A percentile compares a stretch with the other conserved stretches of the same genome.
Conservation (phyloP, 2,797 vertebrate species). For the Notolepis coatsorum region DNA sequence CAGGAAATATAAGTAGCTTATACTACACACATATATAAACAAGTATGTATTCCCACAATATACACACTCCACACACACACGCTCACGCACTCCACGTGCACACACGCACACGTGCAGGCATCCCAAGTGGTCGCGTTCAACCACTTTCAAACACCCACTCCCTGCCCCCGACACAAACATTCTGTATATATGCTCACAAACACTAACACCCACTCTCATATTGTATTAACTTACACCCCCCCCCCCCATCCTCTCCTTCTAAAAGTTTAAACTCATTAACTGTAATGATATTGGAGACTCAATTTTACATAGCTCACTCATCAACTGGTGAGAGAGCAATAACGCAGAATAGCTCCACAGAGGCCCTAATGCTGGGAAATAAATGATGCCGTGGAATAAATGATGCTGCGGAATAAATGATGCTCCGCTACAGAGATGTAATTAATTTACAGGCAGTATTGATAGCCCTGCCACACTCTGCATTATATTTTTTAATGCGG, state of each 20-base stretch:
- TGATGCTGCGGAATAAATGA: conserved; percentile 97
- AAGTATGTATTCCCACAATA: no score
- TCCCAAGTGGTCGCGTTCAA: conserved; percentile 60
- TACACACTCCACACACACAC: background rate
- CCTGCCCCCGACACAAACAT: conserved; percentile 71
- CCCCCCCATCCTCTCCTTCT: conserved; percentile 48
- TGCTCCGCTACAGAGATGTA: conserved; percentile 98
- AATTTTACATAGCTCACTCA: conserved; percentile 97
- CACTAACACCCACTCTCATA: conserved; percentile 72
- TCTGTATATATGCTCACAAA: conserved; percentile 61
- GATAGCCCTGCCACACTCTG: conserved; percentile 98
- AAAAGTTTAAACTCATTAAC: conserved; percentile 96
- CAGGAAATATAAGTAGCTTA: no score
- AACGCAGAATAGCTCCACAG: conserved; percentile 97
- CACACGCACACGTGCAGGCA: conserved; percentile 27
- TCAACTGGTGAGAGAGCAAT: conserved; percentile 97
- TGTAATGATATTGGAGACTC: conserved; percentile 97
- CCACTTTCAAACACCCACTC: conserved; percentile 69
- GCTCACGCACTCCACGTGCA: background rate
- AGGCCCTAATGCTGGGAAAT: conserved; percentile 96
- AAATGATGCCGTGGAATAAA: conserved; percentile 97
- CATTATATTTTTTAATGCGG: conserved; percentile 98
- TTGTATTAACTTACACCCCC: conserved; percentile 67
- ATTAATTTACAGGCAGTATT: conserved; percentile 99
- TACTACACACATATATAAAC: background rate